Base-by-base conservation (phyloP, 2,113 vertebrate genomes). In the Miniopterus natalensis region DNA sequence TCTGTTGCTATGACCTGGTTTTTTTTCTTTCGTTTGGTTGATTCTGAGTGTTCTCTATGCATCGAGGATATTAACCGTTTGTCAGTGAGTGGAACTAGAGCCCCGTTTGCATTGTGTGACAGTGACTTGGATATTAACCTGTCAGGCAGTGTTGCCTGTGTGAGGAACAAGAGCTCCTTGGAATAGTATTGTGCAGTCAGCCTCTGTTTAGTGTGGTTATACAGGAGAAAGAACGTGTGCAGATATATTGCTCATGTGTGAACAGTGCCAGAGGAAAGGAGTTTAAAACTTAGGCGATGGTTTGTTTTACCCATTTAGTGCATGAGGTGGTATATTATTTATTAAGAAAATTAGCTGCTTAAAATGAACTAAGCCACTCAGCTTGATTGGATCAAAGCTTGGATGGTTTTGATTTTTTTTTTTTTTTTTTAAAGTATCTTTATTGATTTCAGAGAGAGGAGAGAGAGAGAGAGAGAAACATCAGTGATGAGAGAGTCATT, bases 291-390 rank as follows among this genome's bases (percentile, higher is more conserved):
- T 14, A n/a, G 1, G 51, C 27, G 7, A 0, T 15, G 8, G 0
- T 51, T 66, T 59, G 12, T 80, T 68, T 65, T 31, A 36, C 49
- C 53, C 17, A 1, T 8, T 61, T 61, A 14, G 15, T 68, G 86
- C 74, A 47, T 15, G 29, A 6, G 25, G 17, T 36, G 12, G 40
- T 25, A 36, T 0, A 29, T 45, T 79, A 78, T 83, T 83, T 91
- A 31, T 81, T 68, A 42, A 74, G 84, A 95, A 92, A 74, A 59
- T 36, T n/a, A 78, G 25, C 23, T 73, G 49, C 51, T 83, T 92
- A 68, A 57, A 77, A 80, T 40, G 23, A 86, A 11, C 53, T 65
- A 75, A 63, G 17, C 81, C 45, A 6, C 84, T 94, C 40, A 90
- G 17, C 55, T 65, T 85, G 36, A 31, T 42, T 47, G n/a, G 53